A percentile compares a stretch with the other conserved stretches of the same genome.
Conservation (phyloP, 2,113 vertebrate species). For the Odontophorus gujanensis region DNA sequence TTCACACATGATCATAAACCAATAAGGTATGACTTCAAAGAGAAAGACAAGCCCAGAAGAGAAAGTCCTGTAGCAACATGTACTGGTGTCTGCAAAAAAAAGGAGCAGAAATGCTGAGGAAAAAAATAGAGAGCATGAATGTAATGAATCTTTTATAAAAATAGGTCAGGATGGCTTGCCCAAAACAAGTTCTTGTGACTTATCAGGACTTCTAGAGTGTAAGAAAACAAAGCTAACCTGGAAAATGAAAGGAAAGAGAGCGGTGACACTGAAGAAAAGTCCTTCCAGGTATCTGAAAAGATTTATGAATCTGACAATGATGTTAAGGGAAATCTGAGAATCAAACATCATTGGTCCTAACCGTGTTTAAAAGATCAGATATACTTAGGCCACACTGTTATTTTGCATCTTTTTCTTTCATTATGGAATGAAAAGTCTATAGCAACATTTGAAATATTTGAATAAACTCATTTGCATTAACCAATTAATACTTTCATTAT, state of each 20-base stretch:
- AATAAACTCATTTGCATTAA: background rate
- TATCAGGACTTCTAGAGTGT: background rate
- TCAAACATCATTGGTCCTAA: background rate
- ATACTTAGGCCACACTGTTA: background rate
- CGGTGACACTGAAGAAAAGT: background rate
- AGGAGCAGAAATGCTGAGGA: background rate
- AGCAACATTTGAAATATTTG: background rate
- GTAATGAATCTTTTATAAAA: slow-evolving; percentile 15
- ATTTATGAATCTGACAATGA: background rate
- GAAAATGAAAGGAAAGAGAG: slow-evolving; percentile 3
- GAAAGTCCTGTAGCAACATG: slow-evolving; percentile 34
- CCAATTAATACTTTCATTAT: background rate
- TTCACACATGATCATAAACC: background rate
- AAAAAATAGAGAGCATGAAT: background rate
- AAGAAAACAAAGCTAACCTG: background rate
- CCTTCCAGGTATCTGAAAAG: background rate
- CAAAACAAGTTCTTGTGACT: background rate
- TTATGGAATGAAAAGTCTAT: background rate
- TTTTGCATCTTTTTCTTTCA: background rate
- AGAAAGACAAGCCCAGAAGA: slow-evolving; percentile 50
- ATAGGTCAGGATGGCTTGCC: background rate
- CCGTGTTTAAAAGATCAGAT: background rate
- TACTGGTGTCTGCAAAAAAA: background rate
- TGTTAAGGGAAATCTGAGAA: background rate
- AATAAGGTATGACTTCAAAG: slow-evolving; percentile 50